phyloP scores from a whole-genome alignment of 2,113 vertebrate species.

The Brienomyrus longianalis region DNA sequence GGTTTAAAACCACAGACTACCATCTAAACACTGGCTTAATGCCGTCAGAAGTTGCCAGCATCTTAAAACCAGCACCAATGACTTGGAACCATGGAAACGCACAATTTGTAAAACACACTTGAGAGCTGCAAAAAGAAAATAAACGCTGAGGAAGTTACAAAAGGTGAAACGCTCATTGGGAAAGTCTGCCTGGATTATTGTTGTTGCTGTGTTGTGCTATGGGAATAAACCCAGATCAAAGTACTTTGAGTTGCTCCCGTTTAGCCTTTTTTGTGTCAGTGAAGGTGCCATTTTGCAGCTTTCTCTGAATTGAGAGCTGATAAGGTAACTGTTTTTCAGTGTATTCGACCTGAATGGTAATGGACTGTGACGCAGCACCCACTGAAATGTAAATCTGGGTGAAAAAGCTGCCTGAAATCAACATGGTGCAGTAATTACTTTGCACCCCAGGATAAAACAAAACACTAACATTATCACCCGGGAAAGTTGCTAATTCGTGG shows the following conservation, averaged over 20 bases:
- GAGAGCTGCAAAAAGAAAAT: not conserved
- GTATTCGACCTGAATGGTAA: not conserved
- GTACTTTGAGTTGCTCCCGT: not conserved
- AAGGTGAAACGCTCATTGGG: not conserved
- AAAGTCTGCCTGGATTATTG: not conserved
- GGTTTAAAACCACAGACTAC: slow-evolving; percentile 45
- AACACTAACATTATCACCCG: not conserved
- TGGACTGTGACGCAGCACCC: not conserved
- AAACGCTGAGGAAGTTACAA: not conserved
- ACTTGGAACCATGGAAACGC: slow-evolving; percentile 6
- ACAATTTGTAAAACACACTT: slow-evolving; percentile 1
- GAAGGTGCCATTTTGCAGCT: not conserved
- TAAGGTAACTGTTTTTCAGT: not conserved
- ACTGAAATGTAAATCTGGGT: slow-evolving; percentile 12
- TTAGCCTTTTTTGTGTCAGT: not conserved
- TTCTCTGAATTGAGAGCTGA: not conserved
- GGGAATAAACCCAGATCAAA: not conserved
- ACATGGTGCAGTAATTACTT: slow-evolving; percentile 12
- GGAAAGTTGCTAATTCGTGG: slow-evolving; percentile 23
- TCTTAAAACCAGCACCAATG: not conserved
- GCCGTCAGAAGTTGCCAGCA: slow-evolving; percentile 18
- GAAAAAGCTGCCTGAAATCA: not conserved
- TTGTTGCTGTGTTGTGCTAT: not conserved
- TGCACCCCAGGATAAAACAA: not conserved
- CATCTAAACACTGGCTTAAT: slow-evolving; percentile 43